These are phyloP conservation scores for Lophotis ruficrista DNA, from an alignment of 2,113 vertebrate species.

Conservation along the genomic window DNA sequence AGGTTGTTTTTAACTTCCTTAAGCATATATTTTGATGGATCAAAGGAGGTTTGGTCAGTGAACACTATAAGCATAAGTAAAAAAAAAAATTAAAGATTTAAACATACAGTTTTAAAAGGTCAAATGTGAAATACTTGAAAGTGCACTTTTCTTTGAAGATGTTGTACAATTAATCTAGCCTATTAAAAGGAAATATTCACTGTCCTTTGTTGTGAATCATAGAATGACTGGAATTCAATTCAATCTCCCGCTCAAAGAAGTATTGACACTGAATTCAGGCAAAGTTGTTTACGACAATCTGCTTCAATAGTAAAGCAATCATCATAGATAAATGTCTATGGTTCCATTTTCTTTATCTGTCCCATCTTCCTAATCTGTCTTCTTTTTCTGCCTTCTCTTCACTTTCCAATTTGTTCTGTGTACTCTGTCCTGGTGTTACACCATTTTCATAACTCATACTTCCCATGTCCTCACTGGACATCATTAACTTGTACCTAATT, in stretches of 20 bases:
- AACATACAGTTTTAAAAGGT: background rate
- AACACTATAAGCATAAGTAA: background rate
- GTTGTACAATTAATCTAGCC: background rate
- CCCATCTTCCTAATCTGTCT: background rate
- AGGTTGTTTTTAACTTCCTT: background rate
- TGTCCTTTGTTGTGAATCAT: background rate
- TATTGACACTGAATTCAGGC: background rate
- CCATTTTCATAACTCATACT: background rate
- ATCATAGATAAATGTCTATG: background rate
- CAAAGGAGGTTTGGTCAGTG: background rate
- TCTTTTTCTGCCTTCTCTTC: background rate
- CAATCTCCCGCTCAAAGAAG: background rate
- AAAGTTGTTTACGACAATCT: background rate
- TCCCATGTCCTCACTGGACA: background rate
- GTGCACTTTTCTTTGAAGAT: background rate
- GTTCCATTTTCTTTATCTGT: background rate
- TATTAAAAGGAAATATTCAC: background rate
- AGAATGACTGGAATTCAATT: background rate
- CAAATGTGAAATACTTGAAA: background rate
- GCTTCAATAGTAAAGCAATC: background rate
- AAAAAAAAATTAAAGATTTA: background rate
- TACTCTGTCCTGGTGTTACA: background rate
- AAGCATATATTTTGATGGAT: background rate
- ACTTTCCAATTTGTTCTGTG: background rate
- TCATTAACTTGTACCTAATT: background rate